Evolutionary conservation across 2,888 invertebrate genomes (phyloP), one percentile per base, ranked within the genome.

Genomic region (Drosophila picticornis): DNA sequence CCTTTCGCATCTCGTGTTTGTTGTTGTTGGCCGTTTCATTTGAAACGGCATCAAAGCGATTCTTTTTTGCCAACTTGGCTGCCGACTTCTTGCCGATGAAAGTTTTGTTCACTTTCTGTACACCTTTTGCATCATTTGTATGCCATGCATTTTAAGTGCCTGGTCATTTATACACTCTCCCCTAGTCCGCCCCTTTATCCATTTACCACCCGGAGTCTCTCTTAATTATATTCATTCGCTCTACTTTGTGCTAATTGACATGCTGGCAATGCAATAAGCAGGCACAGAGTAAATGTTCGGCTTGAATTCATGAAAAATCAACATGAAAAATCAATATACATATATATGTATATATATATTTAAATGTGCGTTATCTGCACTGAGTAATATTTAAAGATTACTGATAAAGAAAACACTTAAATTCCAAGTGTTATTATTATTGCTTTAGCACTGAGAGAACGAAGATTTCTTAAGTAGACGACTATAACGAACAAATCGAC

Each of bases 61-160:
- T 69, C 53, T 69, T 67, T 73, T 74, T 46, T 46, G 67, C 59
- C 55, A 58, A 65, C 66, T 75, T 62, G 68, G 52, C 63, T 62
- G 64, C 38, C 68, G 61, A 71, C 51, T 73, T 76, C 58, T 60
- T 53, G 55, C 25, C 25, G 25, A 55, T 51, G 27, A 60, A 75
- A 74, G 52, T 65, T 70, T 36, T 55, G n/a, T 46, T 61, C 71
- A 70, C 71, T 70, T 56, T 74, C 34, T 29, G 71, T 63, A 58
- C 64, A 72, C 77, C 81, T 79, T 77, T 77, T 64, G 68, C 68
- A 60, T 82, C 84, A 87, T 83, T 83, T 84, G 72, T 63, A 76
- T 82, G 73, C 80, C 51, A 50, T 72, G 68, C 50, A 72, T 69
- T 68, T 80, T 67, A 65, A 61, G 68, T 88, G 86, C 67, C 80